Conservation (phyloP, 1,140 invertebrate genomes). For the Solenopsis invicta region DNA sequence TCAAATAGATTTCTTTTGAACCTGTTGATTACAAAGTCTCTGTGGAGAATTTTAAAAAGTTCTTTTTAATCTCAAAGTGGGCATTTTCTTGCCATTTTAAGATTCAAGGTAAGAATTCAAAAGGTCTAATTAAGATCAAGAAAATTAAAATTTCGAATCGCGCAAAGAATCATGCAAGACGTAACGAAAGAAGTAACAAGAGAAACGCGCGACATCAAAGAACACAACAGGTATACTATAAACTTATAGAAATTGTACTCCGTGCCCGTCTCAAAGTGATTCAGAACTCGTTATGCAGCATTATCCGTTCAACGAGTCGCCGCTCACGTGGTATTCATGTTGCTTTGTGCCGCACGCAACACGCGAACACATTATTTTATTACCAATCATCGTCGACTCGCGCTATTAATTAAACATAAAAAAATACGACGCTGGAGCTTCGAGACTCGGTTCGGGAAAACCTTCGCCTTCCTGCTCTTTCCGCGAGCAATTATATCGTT, state of each 20-base stretch:
- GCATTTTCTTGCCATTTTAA: too few species aligned
- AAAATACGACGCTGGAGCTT: background rate
- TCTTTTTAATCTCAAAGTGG: too few species aligned
- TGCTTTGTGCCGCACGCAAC: slow-evolving; percentile 17
- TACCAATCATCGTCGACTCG: slow-evolving; percentile 57
- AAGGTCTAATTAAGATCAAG: too few species aligned
- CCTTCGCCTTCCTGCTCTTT: background rate
- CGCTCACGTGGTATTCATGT: background rate
- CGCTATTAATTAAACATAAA: slow-evolving; percentile 68
- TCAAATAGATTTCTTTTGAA: too few species aligned
- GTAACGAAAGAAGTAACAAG: slow-evolving; percentile 24
- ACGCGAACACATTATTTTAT: slow-evolving; percentile 35
- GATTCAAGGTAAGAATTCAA: too few species aligned
- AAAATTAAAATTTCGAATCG: too few species aligned
- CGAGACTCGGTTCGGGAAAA: background rate
- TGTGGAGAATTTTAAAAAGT: too few species aligned
- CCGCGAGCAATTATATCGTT: slow-evolving; percentile 37
- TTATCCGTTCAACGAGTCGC: slow-evolving; percentile 47
- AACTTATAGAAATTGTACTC: slow-evolving; percentile 31
- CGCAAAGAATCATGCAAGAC: too few species aligned
- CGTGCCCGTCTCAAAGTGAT: slow-evolving; percentile 15
- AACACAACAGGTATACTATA: background rate
- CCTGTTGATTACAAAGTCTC: too few species aligned
- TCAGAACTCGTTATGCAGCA: slow-evolving; percentile 46
- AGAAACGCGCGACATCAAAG: slow-evolving; percentile 14